Conservation (phyloP, 2,888 invertebrate species). For the Tuberolachnus salignus region DNA sequence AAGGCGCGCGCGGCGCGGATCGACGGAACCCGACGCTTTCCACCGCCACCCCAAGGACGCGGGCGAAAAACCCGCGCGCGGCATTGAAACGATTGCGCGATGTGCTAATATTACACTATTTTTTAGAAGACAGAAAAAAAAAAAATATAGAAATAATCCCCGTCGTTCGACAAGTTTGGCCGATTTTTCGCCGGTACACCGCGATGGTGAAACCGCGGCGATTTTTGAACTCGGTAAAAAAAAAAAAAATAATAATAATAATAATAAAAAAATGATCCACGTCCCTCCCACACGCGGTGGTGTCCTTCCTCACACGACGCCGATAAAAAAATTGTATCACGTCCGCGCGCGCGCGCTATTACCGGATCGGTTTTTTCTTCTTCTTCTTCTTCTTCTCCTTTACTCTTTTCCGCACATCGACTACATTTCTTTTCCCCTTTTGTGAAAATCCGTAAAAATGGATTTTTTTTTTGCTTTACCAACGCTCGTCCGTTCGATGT, state of each 20-base stretch:
- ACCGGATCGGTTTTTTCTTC: not conserved
- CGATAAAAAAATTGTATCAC: conserved; percentile 40
- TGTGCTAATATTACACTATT: too few relatives aligned
- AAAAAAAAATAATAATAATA: too few relatives aligned
- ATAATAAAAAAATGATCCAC: too few relatives aligned
- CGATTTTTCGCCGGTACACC: too few relatives aligned
- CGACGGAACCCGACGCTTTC: not conserved
- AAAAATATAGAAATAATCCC: not conserved
- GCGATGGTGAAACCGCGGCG: too few relatives aligned
- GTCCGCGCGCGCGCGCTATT: conserved; percentile 2
- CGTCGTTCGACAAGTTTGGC: not conserved
- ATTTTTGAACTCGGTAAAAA: too few relatives aligned
- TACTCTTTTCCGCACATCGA: not conserved
- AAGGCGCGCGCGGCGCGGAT: too few relatives aligned
- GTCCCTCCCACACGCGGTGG: too few relatives aligned
- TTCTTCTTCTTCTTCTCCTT: not conserved
- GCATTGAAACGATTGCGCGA: not conserved
- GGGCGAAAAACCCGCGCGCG: not conserved
- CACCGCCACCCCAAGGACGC: not conserved
- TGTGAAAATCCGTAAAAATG: not conserved
- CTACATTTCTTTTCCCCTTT: too few relatives aligned
- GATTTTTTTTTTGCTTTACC: too few relatives aligned
- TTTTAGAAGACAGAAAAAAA: not conserved
- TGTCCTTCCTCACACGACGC: not conserved
- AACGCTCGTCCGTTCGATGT: not conserved